phyloP scores from a whole-genome alignment of 2,888 invertebrate species.

The Petrolisthes manimaculis region DNA sequence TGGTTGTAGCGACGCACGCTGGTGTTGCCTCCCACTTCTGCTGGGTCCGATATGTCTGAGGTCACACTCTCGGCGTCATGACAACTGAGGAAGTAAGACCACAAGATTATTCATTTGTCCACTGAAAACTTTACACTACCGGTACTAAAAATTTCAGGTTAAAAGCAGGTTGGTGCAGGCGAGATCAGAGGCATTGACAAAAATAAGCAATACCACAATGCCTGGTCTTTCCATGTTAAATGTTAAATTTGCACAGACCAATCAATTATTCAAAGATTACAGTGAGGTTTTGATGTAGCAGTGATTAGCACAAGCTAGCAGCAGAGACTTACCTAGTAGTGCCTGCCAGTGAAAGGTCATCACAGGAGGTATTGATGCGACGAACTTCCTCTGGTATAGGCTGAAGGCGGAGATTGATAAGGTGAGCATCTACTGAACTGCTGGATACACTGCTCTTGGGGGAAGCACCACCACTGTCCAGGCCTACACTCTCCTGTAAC shows the following conservation, averaged over 20 bases:
- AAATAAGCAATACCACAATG: not conserved
- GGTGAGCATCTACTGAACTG: slow-evolving; percentile 65
- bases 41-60: slow-evolving; percentile 61
- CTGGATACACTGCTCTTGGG: slow-evolving; percentile 65
- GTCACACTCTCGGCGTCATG: slow-evolving; percentile 63
- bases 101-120: not conserved
- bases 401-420: slow-evolving; percentile 66
- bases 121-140: not conserved
- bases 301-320: too few relatives aligned
- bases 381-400: slow-evolving; percentile 67
- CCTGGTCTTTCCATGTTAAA: too few relatives aligned
- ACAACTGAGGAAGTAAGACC: slow-evolving; percentile 29
- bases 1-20: slow-evolving; percentile 58
- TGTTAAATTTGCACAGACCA: too few relatives aligned
- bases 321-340: slow-evolving; percentile 45
- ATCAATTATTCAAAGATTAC: too few relatives aligned
- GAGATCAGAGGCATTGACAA: not conserved
- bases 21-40: slow-evolving; percentile 51
- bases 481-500: slow-evolving; percentile 54
- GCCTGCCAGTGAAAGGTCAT: slow-evolving; percentile 59
- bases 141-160: not conserved
- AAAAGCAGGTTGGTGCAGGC: not conserved
- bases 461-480: slow-evolving; percentile 64
- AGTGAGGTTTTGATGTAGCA: too few relatives aligned
- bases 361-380: slow-evolving; percentile 57